Percentiles rank a stretch among this genome's conserved stretches.
Conservation (phyloP, 2,797 vertebrate genomes). For the Oophaga sylvatica region DNA sequence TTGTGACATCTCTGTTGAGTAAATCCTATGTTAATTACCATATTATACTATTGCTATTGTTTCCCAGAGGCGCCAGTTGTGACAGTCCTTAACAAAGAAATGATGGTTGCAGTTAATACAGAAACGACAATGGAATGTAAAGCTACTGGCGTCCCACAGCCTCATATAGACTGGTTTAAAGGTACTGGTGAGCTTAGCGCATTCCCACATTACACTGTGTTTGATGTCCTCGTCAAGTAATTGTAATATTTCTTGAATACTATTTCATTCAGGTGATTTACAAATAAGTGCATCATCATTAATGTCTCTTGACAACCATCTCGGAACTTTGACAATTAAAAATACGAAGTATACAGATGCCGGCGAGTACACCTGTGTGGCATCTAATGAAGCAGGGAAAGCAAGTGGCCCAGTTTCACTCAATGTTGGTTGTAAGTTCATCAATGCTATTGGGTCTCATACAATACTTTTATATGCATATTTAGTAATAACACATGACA, state of each 20-base stretch:
- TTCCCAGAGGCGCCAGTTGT: constrained; percentile 86
- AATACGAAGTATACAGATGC: constrained; percentile 85
- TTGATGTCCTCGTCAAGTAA: not conserved
- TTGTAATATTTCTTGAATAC: not conserved
- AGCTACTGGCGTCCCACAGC: constrained; percentile 84
- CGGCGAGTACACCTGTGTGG: constrained; percentile 91
- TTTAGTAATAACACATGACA: not conserved
- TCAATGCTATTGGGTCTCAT: not conserved
- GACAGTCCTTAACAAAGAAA: constrained; percentile 78
- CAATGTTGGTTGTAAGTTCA: constrained; percentile 89
- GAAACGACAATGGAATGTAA: constrained; percentile 87
- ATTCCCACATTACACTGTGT: not conserved
- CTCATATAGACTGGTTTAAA: constrained; percentile 94
- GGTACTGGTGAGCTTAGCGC: constrained; percentile 73
- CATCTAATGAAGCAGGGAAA: constrained; percentile 85
- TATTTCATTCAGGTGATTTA: constrained; percentile 78
- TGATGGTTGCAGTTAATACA: constrained; percentile 87
- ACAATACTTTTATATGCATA: not conserved
- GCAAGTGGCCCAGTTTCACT: constrained; percentile 85
- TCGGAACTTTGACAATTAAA: constrained; percentile 85
- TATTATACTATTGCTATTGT: not conserved
- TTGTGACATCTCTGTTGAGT: not conserved
- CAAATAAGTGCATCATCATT: constrained; percentile 81
- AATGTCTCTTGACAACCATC: constrained; percentile 76
- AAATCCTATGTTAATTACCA: not conserved